These are phyloP conservation scores for Mormyrus proboscirostris DNA, from an alignment of 2,797 vertebrate genomes.

Conservation along the genomic window DNA sequence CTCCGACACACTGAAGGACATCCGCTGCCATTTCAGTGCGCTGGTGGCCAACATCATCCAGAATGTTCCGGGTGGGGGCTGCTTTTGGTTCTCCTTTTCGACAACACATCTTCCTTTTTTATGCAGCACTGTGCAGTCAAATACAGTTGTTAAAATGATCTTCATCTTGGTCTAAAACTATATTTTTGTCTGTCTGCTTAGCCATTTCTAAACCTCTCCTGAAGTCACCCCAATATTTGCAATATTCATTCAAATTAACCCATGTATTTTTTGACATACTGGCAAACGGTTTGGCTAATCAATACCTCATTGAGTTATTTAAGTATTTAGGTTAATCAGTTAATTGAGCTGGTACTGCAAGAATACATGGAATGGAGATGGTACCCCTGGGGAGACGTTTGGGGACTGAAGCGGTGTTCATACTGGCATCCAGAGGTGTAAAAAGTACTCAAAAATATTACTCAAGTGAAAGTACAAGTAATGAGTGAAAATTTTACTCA, in stretches of 20 bases:
- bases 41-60: conserved; percentile 99
- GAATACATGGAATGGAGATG: not conserved
- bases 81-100: not conserved
- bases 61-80: conserved; percentile 85
- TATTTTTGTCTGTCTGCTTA: not conserved
- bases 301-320: not conserved
- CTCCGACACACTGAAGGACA: conserved; percentile 92
- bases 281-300: not conserved
- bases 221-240: not conserved
- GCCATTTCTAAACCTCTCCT: not conserved
- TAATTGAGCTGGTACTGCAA: not conserved
- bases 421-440: not conserved
- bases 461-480: too few species aligned
- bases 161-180: not conserved
- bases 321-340: not conserved
- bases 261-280: not conserved
- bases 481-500: too few species aligned
- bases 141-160: not conserved
- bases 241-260: not conserved
- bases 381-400: not conserved
- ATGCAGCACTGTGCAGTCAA: not conserved
- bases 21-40: conserved; percentile 97
- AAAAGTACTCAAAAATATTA: too few species aligned
- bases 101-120: not conserved
- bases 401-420: not conserved